These are phyloP conservation scores for Helicorthomorpha holstii DNA, from an alignment of 1,140 invertebrate species.

Conservation along the genomic window DNA sequence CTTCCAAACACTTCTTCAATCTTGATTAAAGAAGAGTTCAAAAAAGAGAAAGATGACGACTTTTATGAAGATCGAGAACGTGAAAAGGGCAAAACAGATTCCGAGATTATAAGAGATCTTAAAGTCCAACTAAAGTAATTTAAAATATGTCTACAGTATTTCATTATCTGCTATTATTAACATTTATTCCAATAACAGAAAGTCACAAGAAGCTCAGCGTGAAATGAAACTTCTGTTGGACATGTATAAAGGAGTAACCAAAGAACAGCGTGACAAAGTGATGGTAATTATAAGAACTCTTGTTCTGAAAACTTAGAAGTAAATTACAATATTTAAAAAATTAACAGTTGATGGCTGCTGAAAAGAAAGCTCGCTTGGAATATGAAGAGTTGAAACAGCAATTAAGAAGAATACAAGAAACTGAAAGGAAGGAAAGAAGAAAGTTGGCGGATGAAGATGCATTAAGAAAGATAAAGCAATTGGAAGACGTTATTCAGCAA, in stretches of 20 bases:
- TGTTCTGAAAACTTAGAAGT: neutral
- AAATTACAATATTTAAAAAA: neutral
- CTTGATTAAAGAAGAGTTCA: slow-evolving; percentile 7
- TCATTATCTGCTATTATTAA: neutral
- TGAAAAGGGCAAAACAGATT: slow-evolving; percentile 35
- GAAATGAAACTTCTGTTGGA: slow-evolving; percentile 79
- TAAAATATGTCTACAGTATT: neutral
- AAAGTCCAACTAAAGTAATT: slow-evolving; percentile 78
- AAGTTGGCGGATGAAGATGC: slow-evolving; percentile 91
- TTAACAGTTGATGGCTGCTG: slow-evolving; percentile 64
- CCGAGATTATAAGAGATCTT: slow-evolving; percentile 56
- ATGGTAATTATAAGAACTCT: slow-evolving; percentile 31
- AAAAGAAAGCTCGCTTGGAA: slow-evolving; percentile 75
- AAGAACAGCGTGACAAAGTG: slow-evolving; percentile 90
- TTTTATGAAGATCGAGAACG: slow-evolving; percentile 13
- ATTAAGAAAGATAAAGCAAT: slow-evolving; percentile 78
- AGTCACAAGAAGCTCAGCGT: slow-evolving; percentile 42
- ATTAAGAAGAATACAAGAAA: slow-evolving; percentile 46
- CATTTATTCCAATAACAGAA: slow-evolving; percentile 42
- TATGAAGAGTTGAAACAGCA: slow-evolving; percentile 59
- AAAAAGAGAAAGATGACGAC: slow-evolving; percentile 15
- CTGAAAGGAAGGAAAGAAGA: slow-evolving; percentile 75
- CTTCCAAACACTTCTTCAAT: neutral
- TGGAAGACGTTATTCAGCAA: slow-evolving; percentile 61
- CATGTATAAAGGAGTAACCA: slow-evolving; percentile 92